Evolutionary conservation across 2,888 invertebrate genomes (phyloP), one percentile per base, ranked within the genome.

Genomic region (Netelia fuscicornis): DNA sequence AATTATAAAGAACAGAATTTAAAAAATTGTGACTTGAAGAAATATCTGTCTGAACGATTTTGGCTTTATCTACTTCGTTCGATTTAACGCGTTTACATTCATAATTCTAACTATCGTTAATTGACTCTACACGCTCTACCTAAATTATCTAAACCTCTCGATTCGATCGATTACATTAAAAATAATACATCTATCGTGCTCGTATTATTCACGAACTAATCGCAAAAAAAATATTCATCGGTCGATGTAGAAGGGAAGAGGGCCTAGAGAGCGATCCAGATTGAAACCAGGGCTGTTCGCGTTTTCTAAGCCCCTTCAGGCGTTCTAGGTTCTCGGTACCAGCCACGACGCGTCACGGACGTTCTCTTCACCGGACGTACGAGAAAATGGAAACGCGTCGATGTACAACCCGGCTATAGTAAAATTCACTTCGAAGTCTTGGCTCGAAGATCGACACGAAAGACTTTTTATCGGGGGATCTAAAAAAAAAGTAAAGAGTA

Each of bases 331-430:
- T 54, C 56, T 44, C 83, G 64, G 83, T 83, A 64, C 83, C 83
- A 83, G 79, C 56, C 79, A 56, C 79, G 44, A 64, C 37, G 30
- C 48, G 70, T 79, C 64, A 65, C 83, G 23, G 20, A 52, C 37
- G 52, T 79, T 64, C 70, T 42, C 70, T 67, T 42, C 20, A 10
- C 58, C 23, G 42, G 44, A 42, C 11, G 54, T 75, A 64, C 64
- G 23, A 37, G 52, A 25, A 23, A 75, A 42, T 9, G 13, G 48
- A 52, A 71, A 65, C 71, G 58, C 65, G 52, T 72, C 67, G 67
- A 71, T 71, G 20, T 58, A n/a, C 23, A 52, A 60, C 70, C 23
- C 13, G n/a, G 37, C 62, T 52, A n/a, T 20, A 54, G 77, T 23
- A 44, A 68, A 67, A 70, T 64, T 30, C 5, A 30, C 6, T 30